phyloP scores from a whole-genome alignment of 2,888 invertebrate species.

The Rhagophthalmus giganteus region DNA sequence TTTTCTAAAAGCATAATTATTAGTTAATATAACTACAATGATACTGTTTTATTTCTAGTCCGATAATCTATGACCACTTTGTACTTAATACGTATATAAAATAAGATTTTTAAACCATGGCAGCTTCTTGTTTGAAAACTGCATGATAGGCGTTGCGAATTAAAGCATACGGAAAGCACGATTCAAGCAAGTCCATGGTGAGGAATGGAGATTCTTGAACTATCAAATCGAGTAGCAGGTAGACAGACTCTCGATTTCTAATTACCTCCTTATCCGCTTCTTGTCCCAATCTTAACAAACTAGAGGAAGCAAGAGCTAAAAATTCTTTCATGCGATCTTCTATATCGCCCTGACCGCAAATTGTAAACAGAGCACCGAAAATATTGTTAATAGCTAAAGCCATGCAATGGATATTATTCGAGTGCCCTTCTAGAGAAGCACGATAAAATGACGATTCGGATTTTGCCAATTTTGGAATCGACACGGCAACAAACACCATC shows the following conservation, averaged over 20 bases:
- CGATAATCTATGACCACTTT: no score
- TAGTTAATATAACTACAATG: neutral
- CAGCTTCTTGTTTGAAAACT: constrained; percentile 87
- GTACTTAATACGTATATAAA: no score
- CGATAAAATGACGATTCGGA: constrained; percentile 88
- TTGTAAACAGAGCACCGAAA: constrained; percentile 94
- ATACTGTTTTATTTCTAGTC: no score
- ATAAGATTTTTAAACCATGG: constrained; percentile 51
- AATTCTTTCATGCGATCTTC: constrained; percentile 98
- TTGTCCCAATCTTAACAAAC: constrained; percentile 89
- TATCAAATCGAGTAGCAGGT: constrained; percentile 93
- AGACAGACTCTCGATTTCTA: constrained; percentile 94
- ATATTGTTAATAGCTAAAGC: constrained; percentile 94
- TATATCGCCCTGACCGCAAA: constrained; percentile 94
- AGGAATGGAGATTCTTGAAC: constrained; percentile 98
- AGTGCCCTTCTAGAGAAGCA: constrained; percentile 87
- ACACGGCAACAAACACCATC: constrained; percentile 99
- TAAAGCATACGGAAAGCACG: constrained; percentile 97
- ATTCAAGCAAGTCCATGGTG: constrained; percentile 97
- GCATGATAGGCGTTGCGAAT: constrained; percentile 98
- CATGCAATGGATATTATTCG: constrained; percentile 99
- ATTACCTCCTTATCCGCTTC: constrained; percentile 94
- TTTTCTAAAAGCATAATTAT: neutral
- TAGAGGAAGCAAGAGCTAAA: constrained; percentile 89
- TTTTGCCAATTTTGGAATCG: constrained; percentile 91